A percentile compares a stretch with the other conserved stretches of the same genome.
Conservation (phyloP, 2,888 invertebrate genomes). For the Pammene fasciana region DNA sequence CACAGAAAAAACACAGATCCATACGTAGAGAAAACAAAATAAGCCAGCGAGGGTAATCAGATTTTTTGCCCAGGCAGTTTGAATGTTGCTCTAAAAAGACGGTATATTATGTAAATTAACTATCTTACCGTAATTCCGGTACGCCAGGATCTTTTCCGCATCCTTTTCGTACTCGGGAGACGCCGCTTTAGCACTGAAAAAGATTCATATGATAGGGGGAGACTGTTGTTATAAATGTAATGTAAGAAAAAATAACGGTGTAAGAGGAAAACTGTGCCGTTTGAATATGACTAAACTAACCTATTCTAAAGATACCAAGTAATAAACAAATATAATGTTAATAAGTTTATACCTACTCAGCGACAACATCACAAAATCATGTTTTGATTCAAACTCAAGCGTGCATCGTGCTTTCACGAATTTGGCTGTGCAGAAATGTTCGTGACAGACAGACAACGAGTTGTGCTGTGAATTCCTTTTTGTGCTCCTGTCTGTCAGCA, state of each 20-base stretch:
- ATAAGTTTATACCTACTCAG: too few species aligned
- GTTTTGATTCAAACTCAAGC: too few species aligned
- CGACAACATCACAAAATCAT: too few species aligned
- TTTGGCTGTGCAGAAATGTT: too few species aligned
- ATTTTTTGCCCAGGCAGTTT: background rate
- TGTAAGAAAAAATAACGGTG: background rate
- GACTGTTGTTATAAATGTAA: slow-evolving; percentile 17
- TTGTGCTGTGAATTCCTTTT: background rate
- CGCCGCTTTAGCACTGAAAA: slow-evolving; percentile 33
- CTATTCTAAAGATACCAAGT: too few species aligned
- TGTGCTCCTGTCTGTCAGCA: background rate
- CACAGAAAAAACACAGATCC: background rate
- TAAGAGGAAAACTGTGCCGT: background rate
- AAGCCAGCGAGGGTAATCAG: background rate
- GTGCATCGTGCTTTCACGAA: too few species aligned
- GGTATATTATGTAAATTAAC: slow-evolving; percentile 28
- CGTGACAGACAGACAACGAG: background rate
- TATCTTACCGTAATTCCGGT: slow-evolving; percentile 38
- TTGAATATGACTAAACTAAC: background rate
- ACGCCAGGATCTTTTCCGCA: slow-evolving; percentile 20
- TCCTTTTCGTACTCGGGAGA: slow-evolving; percentile 10
- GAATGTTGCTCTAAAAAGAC: slow-evolving; percentile 14
- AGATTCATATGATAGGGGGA: slow-evolving; percentile 19
- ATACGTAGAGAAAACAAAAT: background rate
- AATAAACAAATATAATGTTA: too few species aligned